Conservation (phyloP, 2,888 invertebrate species). For the Ophraella communa region DNA sequence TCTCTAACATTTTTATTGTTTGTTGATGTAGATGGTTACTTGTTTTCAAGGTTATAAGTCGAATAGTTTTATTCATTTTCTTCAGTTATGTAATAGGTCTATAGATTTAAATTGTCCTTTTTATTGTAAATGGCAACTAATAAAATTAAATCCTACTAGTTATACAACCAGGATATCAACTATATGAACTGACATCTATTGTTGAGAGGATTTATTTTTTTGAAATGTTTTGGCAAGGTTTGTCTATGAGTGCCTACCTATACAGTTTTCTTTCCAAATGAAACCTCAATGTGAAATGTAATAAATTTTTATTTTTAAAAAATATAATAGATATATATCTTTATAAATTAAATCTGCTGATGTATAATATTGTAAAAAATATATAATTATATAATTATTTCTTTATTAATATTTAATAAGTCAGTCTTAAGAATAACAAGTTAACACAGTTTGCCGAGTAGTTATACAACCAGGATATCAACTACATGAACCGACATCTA, state of each 20-base stretch:
- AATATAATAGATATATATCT: slow-evolving; percentile 1
- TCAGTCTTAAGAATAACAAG: slow-evolving; percentile 77
- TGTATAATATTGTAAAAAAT: slow-evolving; percentile 11
- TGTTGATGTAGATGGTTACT: not conserved
- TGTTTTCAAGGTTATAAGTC: not conserved
- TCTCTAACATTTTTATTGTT: too few species aligned
- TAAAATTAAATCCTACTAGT: not conserved
- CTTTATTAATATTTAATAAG: not conserved
- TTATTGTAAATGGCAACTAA: not conserved
- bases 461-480: not conserved
- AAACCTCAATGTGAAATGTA: not conserved
- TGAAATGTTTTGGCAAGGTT: too few species aligned
- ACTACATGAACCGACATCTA: not conserved
- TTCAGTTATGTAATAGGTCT: not conserved
- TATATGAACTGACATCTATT: not conserved
- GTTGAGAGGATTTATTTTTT: too few species aligned
- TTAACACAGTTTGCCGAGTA: slow-evolving; percentile 87
- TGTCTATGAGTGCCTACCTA: too few species aligned
- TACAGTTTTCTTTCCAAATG: too few species aligned
- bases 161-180: not conserved
- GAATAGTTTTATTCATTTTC: not conserved
- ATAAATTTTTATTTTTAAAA: not conserved
- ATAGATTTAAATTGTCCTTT: not conserved
- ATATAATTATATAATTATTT: not conserved
- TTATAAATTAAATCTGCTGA: slow-evolving; percentile 1